Conservation (phyloP, 1,140 invertebrate species). For the Brachionus rotundiformis region DNA sequence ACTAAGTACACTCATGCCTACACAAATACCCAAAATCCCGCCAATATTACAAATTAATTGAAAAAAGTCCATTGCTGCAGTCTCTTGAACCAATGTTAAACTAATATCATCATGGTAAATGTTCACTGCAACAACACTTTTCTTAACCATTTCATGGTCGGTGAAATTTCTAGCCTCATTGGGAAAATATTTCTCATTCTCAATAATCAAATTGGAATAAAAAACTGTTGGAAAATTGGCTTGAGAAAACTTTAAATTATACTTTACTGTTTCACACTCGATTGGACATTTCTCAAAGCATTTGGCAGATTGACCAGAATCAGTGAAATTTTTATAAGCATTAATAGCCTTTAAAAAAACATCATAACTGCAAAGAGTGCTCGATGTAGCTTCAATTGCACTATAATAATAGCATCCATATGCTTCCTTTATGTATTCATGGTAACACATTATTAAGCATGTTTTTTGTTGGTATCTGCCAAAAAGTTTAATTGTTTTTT, state of each 20-base stretch:
- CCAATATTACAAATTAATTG: constrained; percentile 30
- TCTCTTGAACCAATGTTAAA: background rate
- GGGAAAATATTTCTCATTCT: background rate
- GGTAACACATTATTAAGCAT: background rate
- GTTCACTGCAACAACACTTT: constrained; percentile 8
- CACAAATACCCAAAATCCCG: constrained; percentile 37
- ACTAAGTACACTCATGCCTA: constrained; percentile 39
- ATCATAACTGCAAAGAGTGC: background rate
- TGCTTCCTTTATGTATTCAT: background rate
- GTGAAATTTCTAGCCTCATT: background rate
- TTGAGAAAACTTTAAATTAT: background rate
- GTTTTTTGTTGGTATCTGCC: constrained; percentile 3
- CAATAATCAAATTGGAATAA: background rate
- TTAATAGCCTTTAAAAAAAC: background rate
- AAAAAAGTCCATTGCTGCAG: background rate
- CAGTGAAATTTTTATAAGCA: background rate
- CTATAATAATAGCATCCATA: background rate
- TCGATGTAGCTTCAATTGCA: background rate
- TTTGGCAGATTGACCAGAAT: background rate
- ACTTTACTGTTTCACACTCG: background rate
- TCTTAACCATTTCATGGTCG: background rate
- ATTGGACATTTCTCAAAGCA: background rate
- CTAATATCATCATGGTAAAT: constrained; percentile 40
- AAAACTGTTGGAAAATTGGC: constrained; percentile 21
- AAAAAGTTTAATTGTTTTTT: background rate